A percentile compares a stretch with the other conserved stretches of the same genome.
Conservation (phyloP, 2,113 vertebrate species). For the Microtus ochrogaster region DNA sequence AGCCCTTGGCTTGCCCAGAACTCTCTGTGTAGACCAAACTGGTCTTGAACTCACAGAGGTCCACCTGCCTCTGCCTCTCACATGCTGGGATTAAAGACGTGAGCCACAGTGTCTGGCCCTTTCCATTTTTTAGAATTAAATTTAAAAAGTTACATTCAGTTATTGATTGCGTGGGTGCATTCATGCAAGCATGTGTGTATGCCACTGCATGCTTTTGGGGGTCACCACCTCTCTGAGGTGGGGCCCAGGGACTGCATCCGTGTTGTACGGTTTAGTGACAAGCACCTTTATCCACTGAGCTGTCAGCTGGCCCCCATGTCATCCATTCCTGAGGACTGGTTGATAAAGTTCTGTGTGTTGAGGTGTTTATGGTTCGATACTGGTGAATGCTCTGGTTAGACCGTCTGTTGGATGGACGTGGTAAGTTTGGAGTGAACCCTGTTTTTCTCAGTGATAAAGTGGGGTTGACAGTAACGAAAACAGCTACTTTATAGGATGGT, state of each 20-base stretch:
- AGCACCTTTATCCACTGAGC: not conserved
- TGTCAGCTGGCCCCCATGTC: too few relatives aligned
- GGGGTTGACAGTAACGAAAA: not conserved
- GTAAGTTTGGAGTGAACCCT: not conserved
- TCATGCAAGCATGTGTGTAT: not conserved
- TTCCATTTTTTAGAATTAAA: not conserved
- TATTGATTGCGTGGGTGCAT: not conserved
- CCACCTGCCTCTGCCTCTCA: not conserved
- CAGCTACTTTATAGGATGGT: not conserved
- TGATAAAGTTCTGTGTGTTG: not conserved
- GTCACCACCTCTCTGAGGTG: not conserved
- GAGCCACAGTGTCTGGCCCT: not conserved
- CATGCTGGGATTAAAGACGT: not conserved
- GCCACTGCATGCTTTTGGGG: not conserved
- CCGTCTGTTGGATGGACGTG: not conserved
- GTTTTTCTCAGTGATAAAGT: slow-evolving; percentile 44
- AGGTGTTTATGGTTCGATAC: not conserved
- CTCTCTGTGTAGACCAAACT: not conserved
- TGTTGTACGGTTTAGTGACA: not conserved
- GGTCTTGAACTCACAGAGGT: not conserved
- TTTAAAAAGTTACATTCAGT: not conserved
- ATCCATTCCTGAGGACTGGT: not conserved
- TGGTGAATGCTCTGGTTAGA: not conserved
- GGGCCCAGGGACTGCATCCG: not conserved
- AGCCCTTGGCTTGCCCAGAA: not conserved